Evolutionary conservation across 2,113 vertebrate species (phyloP).

Genomic region (Austrofundulus limnaeus): DNA sequence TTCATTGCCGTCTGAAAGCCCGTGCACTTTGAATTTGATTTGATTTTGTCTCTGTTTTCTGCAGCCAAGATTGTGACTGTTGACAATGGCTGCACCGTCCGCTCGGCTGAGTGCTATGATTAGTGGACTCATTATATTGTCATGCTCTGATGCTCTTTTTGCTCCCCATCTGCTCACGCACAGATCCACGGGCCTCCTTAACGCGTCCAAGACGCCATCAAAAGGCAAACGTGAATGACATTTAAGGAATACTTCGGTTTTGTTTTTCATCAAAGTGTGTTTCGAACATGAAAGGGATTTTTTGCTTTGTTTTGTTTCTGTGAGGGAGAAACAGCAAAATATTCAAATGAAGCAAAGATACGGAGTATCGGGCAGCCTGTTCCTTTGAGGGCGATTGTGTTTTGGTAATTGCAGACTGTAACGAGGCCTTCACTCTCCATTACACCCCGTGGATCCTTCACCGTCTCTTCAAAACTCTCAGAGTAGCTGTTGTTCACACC

Average conservation of each 20-base stretch:
- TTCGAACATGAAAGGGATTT: neutral
- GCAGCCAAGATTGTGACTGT: constrained; percentile 16
- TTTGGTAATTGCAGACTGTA: constrained; percentile 38
- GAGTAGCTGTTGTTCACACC: constrained; percentile 47
- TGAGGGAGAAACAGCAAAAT: neutral
- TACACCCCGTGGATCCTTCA: constrained; percentile 44
- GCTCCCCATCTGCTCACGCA: constrained; percentile 57
- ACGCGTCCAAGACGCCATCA: constrained; percentile 6
- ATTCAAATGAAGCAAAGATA: constrained; percentile 11
- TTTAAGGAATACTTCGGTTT: constrained; percentile 1
- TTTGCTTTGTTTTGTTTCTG: no score
- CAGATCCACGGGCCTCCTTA: constrained; percentile 41
- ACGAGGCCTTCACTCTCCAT: constrained; percentile 25
- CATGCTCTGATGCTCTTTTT: constrained; percentile 65
- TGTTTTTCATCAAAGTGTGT: constrained; percentile 11
- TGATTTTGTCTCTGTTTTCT: constrained; percentile 13
- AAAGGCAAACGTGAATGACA: constrained; percentile 11
- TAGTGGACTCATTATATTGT: constrained; percentile 75
- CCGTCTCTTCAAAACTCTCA: constrained; percentile 52
- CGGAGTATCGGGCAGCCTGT: constrained; percentile 14
- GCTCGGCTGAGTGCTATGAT: constrained; percentile 62
- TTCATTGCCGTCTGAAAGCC: neutral
- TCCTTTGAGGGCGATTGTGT: constrained; percentile 18
- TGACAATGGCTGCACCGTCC: constrained; percentile 44
- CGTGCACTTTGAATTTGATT: constrained; percentile 3